Evolutionary conservation across 2,113 vertebrate genomes (phyloP).

Genomic region (Furnarius figulus): DNA sequence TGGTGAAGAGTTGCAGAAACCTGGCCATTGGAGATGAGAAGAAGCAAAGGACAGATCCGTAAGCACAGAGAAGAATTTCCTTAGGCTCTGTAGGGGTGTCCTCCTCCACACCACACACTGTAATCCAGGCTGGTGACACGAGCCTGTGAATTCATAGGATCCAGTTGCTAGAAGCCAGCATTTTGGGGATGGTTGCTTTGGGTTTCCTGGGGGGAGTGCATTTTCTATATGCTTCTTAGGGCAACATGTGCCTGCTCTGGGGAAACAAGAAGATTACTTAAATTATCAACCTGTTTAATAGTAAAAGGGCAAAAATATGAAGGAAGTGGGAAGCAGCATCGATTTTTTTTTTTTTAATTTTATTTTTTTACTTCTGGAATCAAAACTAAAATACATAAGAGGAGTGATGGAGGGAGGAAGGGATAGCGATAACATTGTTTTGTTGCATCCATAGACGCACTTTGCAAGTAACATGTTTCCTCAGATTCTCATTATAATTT

Average conservation of each 20-base stretch:
- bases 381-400: not conserved
- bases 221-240: not conserved
- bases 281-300: not conserved
- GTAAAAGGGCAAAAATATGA: not conserved
- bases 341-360: too few species aligned
- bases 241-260: rapidly evolving
- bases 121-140: rapidly evolving
- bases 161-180: not conserved
- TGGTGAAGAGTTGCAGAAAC: slow-evolving; percentile 92
- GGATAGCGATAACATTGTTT: not conserved
- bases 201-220: not conserved
- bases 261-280: not conserved
- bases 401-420: not conserved
- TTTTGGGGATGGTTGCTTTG: not conserved
- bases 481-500: not conserved
- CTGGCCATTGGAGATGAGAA: slow-evolving; percentile 92
- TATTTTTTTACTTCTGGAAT: not conserved
- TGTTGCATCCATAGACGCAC: not conserved
- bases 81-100: not conserved
- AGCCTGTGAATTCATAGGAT: not conserved
- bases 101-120: rapidly evolving
- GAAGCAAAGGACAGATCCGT: slow-evolving; percentile 93
- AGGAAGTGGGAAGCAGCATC: not conserved
- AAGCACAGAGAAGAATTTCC: slow-evolving; percentile 61
- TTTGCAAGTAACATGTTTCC: not conserved